Conservation (phyloP, 2,888 invertebrate species). For the Linyphia triangularis region DNA sequence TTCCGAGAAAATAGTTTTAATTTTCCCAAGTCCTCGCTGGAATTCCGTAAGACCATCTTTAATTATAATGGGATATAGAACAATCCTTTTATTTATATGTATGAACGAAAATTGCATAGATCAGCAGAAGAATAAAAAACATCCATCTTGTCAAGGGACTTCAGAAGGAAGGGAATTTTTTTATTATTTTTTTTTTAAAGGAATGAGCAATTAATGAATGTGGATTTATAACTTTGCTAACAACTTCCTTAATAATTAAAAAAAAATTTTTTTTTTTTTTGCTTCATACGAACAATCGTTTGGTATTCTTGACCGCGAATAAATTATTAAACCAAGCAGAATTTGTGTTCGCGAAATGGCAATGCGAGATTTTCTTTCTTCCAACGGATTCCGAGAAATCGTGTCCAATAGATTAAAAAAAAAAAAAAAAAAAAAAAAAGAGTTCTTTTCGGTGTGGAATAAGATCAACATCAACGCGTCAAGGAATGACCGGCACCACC, state of each 20-base stretch:
- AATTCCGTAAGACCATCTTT: not conserved
- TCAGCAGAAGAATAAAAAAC: not conserved
- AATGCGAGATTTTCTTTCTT: not conserved
- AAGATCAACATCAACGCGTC: not conserved
- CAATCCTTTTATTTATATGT: not conserved
- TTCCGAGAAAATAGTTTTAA: not conserved
- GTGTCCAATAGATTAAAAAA: not conserved
- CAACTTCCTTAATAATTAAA: not conserved
- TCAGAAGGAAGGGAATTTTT: not conserved
- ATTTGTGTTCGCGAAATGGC: not conserved
- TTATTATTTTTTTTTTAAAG: not conserved
- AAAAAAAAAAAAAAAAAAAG: too few relatives aligned
- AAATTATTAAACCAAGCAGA: not conserved
- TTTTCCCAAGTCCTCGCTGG: not conserved
- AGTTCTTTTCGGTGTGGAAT: not conserved
- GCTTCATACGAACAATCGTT: not conserved
- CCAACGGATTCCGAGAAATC: not conserved
- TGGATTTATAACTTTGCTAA: not conserved
- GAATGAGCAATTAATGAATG: not conserved
- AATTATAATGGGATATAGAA: not conserved
- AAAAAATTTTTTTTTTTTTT: not conserved
- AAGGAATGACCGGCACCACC: not conserved
- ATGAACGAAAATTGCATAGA: not conserved
- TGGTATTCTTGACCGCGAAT: not conserved
- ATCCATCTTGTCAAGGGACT: not conserved